A percentile compares a stretch with the other conserved stretches of the same genome.
These are phyloP conservation scores for Sebastes paucispinis DNA, from an alignment of 2,797 vertebrate species.

Conservation along the genomic window DNA sequence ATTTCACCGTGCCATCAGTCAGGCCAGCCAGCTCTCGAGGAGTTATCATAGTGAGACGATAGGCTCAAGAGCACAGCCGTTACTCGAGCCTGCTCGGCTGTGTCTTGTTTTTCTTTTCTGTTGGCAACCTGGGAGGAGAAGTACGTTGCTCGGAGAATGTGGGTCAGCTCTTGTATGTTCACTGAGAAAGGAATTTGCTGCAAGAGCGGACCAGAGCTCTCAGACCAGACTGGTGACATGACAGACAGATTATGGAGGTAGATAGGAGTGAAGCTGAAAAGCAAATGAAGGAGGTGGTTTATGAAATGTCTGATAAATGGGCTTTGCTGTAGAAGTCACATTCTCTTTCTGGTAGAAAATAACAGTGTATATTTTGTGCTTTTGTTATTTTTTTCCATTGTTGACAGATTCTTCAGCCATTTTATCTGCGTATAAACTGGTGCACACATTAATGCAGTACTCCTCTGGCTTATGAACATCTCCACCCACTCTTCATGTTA, in stretches of 20 bases:
- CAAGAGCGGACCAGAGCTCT: slow-evolving; percentile 45
- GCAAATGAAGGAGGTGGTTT: slow-evolving; percentile 2
- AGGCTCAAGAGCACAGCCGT: slow-evolving; percentile 14
- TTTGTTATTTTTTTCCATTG: not conserved
- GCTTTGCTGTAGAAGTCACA: not conserved
- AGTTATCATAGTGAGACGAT: slow-evolving; percentile 16
- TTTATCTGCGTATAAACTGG: slow-evolving; percentile 13
- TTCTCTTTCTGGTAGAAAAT: not conserved
- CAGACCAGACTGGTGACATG: slow-evolving; percentile 46
- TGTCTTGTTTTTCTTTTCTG: slow-evolving; percentile 49
- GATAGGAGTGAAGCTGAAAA: slow-evolving; percentile 9
- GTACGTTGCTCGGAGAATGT: slow-evolving; percentile 71
- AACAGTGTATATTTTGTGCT: not conserved
- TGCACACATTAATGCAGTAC: slow-evolving; percentile 24
- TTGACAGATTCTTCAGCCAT: not conserved
- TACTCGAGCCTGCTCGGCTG: slow-evolving; percentile 4
- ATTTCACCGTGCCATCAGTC: not conserved
- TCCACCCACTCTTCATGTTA: slow-evolving; percentile 35
- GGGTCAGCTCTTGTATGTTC: slow-evolving; percentile 72
- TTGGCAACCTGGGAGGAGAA: slow-evolving; percentile 55
- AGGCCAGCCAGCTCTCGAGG: not conserved
- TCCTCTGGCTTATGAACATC: slow-evolving; percentile 28
- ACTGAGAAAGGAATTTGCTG: slow-evolving; percentile 55
- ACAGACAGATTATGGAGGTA: slow-evolving; percentile 1
- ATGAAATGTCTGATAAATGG: slow-evolving; percentile 29